Evolutionary conservation across 2,888 invertebrate genomes (phyloP), one percentile per base, ranked within the genome.

Genomic region (Hymenopus coronatus): DNA sequence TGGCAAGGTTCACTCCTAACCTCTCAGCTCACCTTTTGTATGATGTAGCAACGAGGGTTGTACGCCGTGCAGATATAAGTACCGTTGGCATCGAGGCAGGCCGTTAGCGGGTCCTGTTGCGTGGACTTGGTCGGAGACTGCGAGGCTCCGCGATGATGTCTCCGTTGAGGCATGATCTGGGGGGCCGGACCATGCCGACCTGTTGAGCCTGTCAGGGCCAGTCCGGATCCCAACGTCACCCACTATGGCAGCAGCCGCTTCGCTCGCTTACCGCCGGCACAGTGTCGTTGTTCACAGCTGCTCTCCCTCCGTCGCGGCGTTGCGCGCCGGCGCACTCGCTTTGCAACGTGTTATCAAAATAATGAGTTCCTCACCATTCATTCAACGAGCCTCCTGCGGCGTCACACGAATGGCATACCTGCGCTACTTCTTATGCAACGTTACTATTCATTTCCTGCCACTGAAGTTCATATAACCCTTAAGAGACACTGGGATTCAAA

Each of bases 11-110:
- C 85, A 85, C 40, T 28, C 46, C 87, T 89, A 70, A 83, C 86
- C 91, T 92, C 54, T 20, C 54, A 70, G 25, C 54, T 70, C 93
- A 96, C 96, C 95, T 95, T 95, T 92, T 95, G 95, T 89, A 95
- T 95, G 92, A 95, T 95, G 93, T 94, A 96, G 93, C 95, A 95
- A 90, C 95, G 93, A 46, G 95, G 95, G 92, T 95, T 95, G 92
- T 94, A 95, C 87, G 95, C 94, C 84, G 95, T 95, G 92, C 95
- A 96, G 91, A 96, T 94, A 92, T 95, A 96, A 83, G 95, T 94
- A 89, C 94, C 94, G 92, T 94, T 94, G 89, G 94, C 94, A 92
- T 95, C 94, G 88, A 95, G 92, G 91, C 94, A 94, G 89, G 94
- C 92, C n/a, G 92, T 91, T 30, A 92, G 90, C 46, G 92, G 91